Evolutionary conservation across 2,113 vertebrate species (phyloP), one percentile per base, ranked within the genome.

Genomic region (Sialia sialis): DNA sequence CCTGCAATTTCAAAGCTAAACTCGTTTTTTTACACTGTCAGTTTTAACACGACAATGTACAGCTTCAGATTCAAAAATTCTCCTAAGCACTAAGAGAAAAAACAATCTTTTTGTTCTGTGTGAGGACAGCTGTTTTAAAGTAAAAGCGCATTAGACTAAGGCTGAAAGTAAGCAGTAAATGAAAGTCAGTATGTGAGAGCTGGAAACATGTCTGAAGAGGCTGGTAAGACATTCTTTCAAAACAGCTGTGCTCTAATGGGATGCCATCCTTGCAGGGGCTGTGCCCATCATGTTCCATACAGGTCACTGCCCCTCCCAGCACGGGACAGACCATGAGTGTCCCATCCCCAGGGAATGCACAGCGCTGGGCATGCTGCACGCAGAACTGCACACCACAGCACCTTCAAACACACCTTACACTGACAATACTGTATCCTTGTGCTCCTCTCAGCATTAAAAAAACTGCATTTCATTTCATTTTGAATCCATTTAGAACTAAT

Each of bases 401-500:
- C 55, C 20, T 29, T 32, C 39, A 1, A 51, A 43, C 9, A 52
- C 82, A 16, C 7, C 74, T 52, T n/a, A 56, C 21, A 39, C 63
- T 26, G 55, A 72, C 1, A 1, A 34, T 16, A 4, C 0, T 62
- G 29, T 4, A 54, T 26, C 48, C 25, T 51, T 19, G 15, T 32
- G n/a, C 16, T 46, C 59, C 29, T 43, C 78, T 32, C 49, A 39
- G 25, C 22, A 41, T 26, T 23, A 44, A 51, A 68, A 55, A 41
- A n/a, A 3, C 1, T 2, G 0, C 7, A 5, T 12, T 60, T 78
- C 32, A 0, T 54, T 38, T 18, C 54, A 38, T 46, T 91, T 86
- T 38, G 9, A 84, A 14, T 70, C 4, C 8, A 27, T 41, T 74
- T 58, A 46, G 16, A 90, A 29, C 19, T 80, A 69, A 11, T 52